These are phyloP conservation scores for Macaca nemestrina DNA, from an alignment of 2,113 vertebrate genomes.

Conservation along the genomic window DNA sequence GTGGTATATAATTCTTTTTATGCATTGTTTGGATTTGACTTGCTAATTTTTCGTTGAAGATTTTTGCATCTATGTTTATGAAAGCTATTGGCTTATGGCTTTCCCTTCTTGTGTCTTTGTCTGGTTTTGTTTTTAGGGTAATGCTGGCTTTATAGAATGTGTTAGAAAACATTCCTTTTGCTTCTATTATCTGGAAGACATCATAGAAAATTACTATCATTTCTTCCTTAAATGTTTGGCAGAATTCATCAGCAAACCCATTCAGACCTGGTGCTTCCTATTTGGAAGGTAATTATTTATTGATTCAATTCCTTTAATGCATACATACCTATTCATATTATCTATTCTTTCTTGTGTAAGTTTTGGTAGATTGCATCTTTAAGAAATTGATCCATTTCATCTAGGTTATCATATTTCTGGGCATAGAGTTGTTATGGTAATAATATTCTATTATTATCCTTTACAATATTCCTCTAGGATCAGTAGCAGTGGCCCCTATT, in stretches of 20 bases:
- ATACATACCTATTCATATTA: neutral
- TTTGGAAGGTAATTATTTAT: neutral
- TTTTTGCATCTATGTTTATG: neutral
- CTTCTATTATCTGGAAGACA: neutral
- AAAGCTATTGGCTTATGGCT: neutral
- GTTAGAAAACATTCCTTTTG: neutral
- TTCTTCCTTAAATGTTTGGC: neutral
- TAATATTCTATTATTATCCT: no score
- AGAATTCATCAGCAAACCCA: neutral
- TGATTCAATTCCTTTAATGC: neutral
- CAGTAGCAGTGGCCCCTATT: neutral
- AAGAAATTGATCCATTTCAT: neutral
- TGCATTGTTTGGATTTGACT: neutral
- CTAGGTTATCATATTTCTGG: neutral
- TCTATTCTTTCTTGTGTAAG: neutral
- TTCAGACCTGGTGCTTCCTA: neutral
- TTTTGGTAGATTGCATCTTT: neutral
- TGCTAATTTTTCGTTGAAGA: neutral
- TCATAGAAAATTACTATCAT: neutral
- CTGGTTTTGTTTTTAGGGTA: neutral
- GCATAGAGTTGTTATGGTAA: neutral
- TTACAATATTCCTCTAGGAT: neutral
- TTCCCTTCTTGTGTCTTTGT: neutral
- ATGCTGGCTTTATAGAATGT: neutral
- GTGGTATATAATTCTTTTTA: neutral